phyloP scores from a whole-genome alignment of 2,888 invertebrate genomes.

The Polydrusus pterygomalis region DNA sequence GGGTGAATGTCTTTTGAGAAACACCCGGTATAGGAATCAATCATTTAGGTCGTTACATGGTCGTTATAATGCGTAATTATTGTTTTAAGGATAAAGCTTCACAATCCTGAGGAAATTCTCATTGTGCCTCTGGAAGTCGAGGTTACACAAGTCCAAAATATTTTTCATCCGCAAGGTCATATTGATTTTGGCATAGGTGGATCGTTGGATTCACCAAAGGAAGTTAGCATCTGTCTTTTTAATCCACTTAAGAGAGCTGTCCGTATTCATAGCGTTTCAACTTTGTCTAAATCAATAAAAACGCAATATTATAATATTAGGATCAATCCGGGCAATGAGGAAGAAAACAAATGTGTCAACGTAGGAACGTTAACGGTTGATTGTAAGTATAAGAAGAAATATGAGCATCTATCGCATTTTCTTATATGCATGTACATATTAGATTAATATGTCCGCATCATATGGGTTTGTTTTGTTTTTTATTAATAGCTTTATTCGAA shows the following conservation, averaged over 20 bases:
- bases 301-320: constrained; percentile 80
- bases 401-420: no score
- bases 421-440: no score
- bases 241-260: constrained; percentile 81
- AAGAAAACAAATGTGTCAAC: constrained; percentile 68
- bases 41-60: not conserved
- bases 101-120: constrained; percentile 79
- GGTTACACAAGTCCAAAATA: constrained; percentile 80
- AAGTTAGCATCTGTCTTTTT: constrained; percentile 77
- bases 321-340: constrained; percentile 78
- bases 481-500: no score
- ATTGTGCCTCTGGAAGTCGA: constrained; percentile 91
- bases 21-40: no score
- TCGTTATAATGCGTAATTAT: not conserved
- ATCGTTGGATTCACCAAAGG: constrained; percentile 79
- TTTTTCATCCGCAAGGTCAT: constrained; percentile 84
- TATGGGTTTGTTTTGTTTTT: no score
- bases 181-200: constrained; percentile 90
- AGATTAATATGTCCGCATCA: no score
- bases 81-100: constrained; percentile 79
- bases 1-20: no score
- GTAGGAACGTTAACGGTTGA: constrained; percentile 82
- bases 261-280: constrained; percentile 78
- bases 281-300: constrained; percentile 79
- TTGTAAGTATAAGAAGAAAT: constrained; percentile 75